phyloP scores from a whole-genome alignment of 92 coral and sea anemone species.

The Plumapathes pennacea region DNA sequence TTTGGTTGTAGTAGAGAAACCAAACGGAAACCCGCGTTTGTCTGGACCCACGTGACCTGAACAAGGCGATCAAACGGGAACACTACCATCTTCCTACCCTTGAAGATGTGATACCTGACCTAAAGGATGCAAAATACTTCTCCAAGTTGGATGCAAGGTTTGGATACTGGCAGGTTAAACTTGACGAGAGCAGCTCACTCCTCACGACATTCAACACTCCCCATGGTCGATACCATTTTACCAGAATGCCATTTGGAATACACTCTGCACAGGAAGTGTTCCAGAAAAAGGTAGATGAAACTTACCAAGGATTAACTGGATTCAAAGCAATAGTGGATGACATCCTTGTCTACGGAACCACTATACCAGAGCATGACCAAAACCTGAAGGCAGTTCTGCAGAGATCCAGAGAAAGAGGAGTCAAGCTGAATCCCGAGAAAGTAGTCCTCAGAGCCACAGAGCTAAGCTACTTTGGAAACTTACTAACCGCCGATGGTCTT shows the following conservation, averaged over 20 bases:
- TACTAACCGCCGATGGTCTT: conserved; percentile 15
- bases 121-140: conserved; percentile 7
- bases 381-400: conserved; percentile 14
- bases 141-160: conserved; percentile 4
- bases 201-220: conserved; percentile 18
- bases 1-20: background rate
- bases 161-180: too few species aligned
- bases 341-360: conserved; percentile 27
- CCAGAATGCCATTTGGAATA: conserved; percentile 18
- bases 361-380: conserved; percentile 19
- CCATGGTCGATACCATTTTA: conserved; percentile 6
- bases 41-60: conserved; percentile 26
- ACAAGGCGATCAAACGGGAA: conserved; percentile 22
- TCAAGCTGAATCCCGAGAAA: conserved; percentile 10
- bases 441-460: conserved; percentile 3
- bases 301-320: conserved; percentile 1
- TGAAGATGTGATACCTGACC: conserved; percentile 7
- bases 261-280: conserved; percentile 17
- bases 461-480: background rate
- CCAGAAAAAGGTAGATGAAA: conserved; percentile 19
- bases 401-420: conserved; percentile 11
- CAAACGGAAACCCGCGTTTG: too few species aligned
- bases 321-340: conserved; percentile 22
- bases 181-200: background rate
- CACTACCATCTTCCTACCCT: conserved; percentile 23